phyloP scores from a whole-genome alignment of 2,113 vertebrate genomes.

The Prochilodus magdalenae region DNA sequence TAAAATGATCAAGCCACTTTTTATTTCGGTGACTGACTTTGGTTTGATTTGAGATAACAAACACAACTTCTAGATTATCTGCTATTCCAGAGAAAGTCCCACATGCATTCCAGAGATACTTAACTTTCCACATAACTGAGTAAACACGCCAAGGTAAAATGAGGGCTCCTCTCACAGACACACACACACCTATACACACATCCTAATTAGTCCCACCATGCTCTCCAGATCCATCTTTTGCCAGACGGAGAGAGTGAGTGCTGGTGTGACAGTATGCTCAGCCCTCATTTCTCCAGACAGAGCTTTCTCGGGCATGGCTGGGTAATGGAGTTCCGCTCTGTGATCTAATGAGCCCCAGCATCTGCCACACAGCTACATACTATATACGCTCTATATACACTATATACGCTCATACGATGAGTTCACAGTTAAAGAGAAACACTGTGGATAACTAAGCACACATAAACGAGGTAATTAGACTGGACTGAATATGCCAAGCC shows the following conservation, averaged over 20 bases:
- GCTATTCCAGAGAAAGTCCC: too few species aligned
- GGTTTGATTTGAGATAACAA: too few species aligned
- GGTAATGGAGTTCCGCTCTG: conserved; percentile 20
- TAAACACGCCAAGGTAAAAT: not conserved
- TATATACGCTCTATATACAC: too few species aligned
- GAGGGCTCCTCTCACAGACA: conserved; percentile 3
- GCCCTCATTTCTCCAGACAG: conserved; percentile 30
- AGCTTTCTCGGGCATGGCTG: conserved; percentile 10
- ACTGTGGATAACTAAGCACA: too few species aligned
- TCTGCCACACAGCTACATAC: not conserved
- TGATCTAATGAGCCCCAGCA: not conserved
- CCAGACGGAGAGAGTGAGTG: conserved; percentile 10
- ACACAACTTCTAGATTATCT: too few species aligned
- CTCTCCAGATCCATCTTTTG: not conserved
- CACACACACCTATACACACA: conserved; percentile 12
- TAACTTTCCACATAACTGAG: conserved; percentile 1
- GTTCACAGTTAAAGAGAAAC: not conserved
- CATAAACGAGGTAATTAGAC: too few species aligned
- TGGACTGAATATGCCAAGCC: too few species aligned
- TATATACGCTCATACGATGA: not conserved
- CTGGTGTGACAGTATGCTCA: not conserved
- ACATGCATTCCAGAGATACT: not conserved
- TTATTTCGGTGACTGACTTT: too few species aligned
- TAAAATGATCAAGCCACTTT: too few species aligned
- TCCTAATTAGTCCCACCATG: conserved; percentile 21